A percentile compares a stretch with the other conserved stretches of the same genome.
These are phyloP conservation scores for Protonibea diacanthus DNA, from an alignment of 2,797 vertebrate species.

Conservation along the genomic window DNA sequence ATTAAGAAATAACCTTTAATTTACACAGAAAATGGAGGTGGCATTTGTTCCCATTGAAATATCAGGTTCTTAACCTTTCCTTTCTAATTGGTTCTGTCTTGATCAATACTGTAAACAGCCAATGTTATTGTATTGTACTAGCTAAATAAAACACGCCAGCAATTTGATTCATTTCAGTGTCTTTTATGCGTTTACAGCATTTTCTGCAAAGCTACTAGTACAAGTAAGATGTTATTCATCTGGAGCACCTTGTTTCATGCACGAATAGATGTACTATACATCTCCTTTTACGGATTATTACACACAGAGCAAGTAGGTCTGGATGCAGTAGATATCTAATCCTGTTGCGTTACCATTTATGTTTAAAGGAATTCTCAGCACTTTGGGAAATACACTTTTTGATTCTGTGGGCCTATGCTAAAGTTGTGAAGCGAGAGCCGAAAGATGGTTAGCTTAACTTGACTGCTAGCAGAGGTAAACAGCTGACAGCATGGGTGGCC, in stretches of 20 bases:
- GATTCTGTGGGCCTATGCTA: too few relatives aligned
- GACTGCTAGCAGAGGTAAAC: too few relatives aligned
- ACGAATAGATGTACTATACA: too few relatives aligned
- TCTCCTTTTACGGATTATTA: neutral
- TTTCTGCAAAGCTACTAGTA: neutral
- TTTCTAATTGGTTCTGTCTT: conserved; percentile 10
- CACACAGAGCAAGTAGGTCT: neutral
- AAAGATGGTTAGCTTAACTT: too few relatives aligned
- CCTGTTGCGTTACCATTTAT: neutral
- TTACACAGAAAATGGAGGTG: neutral
- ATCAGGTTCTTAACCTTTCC: conserved; percentile 8
- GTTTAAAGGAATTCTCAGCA: neutral
- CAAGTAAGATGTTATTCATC: too few relatives aligned
- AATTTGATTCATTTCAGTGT: neutral
- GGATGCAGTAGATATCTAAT: neutral
- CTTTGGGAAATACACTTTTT: neutral
- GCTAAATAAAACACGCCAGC: neutral
- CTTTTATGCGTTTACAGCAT: neutral
- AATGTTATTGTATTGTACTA: neutral
- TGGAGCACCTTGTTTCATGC: neutral
- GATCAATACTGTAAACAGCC: conserved; percentile 10
- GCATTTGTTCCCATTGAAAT: neutral
- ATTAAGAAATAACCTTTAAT: conserved; percentile 26
- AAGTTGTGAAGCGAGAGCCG: too few relatives aligned
- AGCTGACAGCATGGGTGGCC: too few relatives aligned